Evolutionary conservation across 2,888 invertebrate genomes (phyloP), one percentile per base, ranked within the genome.

Genomic region (Phlogophora meticulosa): DNA sequence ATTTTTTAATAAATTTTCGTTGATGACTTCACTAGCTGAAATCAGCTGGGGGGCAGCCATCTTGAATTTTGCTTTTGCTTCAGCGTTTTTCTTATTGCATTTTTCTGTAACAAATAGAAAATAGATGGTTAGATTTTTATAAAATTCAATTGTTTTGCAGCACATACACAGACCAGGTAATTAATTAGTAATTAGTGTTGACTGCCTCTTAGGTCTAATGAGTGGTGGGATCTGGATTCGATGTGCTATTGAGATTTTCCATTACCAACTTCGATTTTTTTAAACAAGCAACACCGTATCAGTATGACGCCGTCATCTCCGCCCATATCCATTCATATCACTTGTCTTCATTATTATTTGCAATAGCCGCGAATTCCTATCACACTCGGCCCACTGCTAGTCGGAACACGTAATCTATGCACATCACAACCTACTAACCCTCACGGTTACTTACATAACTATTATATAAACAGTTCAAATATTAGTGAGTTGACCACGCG

Each of bases 41-140:
- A 72, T 74, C 28, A 74, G 53, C 56, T 69, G 74, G 0, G 71
- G 52, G 28, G 74, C 58, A 10, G 76, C 76, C 75, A 81, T 81
- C 57, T 72, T 80, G 59, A 36, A 43, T 48, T 71, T 62, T 17
- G 15, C 20, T 36, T 32, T 48, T 28, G 3, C 28, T 56, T 63
- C 34, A 9, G 32, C 15, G n/a, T 28, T 13, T 28, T 22, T 24
- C 40, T 53, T 53, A 65, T 69, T 73, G 68, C 81, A 81, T 82
- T 75, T 73, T 83, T 76, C 80, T 82, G 84, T 11, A 76, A 82
- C 74, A 81, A 83, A 56, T 3, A 56, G 2, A 72, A 63, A 38
- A 43, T 4, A 2, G 10, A 15, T 49, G 11, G 51, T n/a, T 56
- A 78, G 13, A 17, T 11, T 45, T 45, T 28, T 13, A 17, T 11